Base-by-base conservation (phyloP, 2,113 vertebrate species). In the Arothron firmamentum region DNA sequence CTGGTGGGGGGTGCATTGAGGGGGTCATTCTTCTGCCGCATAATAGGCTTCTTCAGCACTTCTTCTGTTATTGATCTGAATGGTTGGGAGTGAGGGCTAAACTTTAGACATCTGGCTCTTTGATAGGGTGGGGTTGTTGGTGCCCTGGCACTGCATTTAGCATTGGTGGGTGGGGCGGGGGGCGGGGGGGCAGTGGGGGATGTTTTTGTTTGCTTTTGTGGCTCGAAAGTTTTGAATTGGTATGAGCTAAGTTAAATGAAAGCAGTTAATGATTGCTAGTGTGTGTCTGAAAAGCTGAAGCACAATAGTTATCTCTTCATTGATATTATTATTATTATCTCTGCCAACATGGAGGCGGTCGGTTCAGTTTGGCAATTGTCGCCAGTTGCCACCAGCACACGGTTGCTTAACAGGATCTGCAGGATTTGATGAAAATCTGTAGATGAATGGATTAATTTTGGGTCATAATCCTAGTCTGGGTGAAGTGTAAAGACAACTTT, bases 91-190 rank as follows among this genome's bases (percentile, higher is more conserved):
- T 64, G 77, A 77, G 70, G 78, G 74, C 74, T 74, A 86, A 86
- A 85, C 80, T 85, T 85, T 80, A 84, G 87, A 87, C 89, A 90
- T 90, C 89, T 89, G 88, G 85, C 74, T 83, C 85, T 84, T 87
- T 88, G 78, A 81, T 73, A 67, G 68, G 53, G 62, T 58, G n/a
- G 71, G 74, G 67, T 47, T 62, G 59, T 73, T 56, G 74, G 25
- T 75, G 60, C 63, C 56, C 25, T 23, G 45, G 67, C 72, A 72
- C 70, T 77, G 55, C 62, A 77, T 73, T 80, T 70, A 65, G 64
- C 62, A 64, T 80, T 76, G 74, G 63, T 62, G 80, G 62, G 55
- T 38, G 9, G 28, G 19, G 19, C n/a, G n/a, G n/a, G n/a, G n/a
- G n/a, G n/a, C n/a, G n/a, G n/a, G n/a, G n/a, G n/a, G n/a, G n/a